Evolutionary conservation across 2,113 vertebrate species (phyloP).

Genomic region (Caranx melampygus): DNA sequence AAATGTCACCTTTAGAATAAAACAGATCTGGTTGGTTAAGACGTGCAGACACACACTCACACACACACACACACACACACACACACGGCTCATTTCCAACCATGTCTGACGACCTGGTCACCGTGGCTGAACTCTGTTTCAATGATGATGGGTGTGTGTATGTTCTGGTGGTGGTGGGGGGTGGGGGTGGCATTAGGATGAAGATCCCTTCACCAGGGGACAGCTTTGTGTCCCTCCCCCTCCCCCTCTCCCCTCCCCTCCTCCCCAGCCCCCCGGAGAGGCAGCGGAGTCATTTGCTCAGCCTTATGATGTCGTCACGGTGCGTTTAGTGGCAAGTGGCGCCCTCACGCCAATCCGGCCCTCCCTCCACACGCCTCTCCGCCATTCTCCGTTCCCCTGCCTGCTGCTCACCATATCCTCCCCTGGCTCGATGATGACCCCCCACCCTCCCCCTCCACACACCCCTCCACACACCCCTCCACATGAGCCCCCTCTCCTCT

Average conservation of each 20-base stretch:
- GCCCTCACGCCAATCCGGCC: constrained; percentile 55
- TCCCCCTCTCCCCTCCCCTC: constrained; percentile 9
- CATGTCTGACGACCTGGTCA: constrained; percentile 56
- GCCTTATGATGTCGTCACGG: constrained; percentile 85
- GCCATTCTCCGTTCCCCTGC: constrained; percentile 20
- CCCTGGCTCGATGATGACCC: constrained; percentile 18
- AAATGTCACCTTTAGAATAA: background rate
- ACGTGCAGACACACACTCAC: background rate
- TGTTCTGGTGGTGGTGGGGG: background rate
- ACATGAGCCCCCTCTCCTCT: constrained; percentile 31
- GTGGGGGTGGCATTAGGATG: constrained; percentile 28
- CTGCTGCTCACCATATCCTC: constrained; percentile 15
- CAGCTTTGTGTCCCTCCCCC: constrained; percentile 60
- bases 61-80: background rate
- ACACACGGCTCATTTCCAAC: constrained; percentile 41
- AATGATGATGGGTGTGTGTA: constrained; percentile 4
- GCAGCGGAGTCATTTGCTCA: constrained; percentile 81
- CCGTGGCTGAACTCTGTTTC: constrained; percentile 31
- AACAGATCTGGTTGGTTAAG: background rate
- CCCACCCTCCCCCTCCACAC: constrained; percentile 19
- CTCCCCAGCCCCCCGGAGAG: constrained; percentile 69
- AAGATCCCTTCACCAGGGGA: constrained; percentile 59
- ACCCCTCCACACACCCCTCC: constrained; percentile 7
- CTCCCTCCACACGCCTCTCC: constrained; percentile 32
- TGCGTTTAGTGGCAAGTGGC: constrained; percentile 74